Base-by-base conservation (phyloP, 2,888 invertebrate genomes). In the Mamestra brassicae region DNA sequence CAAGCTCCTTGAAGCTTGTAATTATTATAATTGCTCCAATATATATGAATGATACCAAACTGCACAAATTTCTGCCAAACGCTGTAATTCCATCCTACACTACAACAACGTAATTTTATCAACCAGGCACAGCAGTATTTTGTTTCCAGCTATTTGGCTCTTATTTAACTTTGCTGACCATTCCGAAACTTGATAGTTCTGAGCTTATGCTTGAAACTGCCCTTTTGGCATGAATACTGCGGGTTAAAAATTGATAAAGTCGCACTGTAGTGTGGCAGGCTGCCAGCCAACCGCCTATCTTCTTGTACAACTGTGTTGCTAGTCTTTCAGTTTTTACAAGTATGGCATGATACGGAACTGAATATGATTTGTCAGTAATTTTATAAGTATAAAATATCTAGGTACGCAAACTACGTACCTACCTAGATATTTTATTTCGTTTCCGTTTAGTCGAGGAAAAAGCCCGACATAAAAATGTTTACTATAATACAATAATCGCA, bases 231-330 rank as follows among this genome's bases (percentile, higher is more conserved):
- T 81, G 78, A 76, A 69, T 75, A 69, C 69, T 54, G 69, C 13
- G 76, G 57, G 76, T 79, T 69, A 79, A 81, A 79, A 79, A 75
- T 80, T 79, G 81, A 79, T 79, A 79, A 79, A 69, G 69, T 75
- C 78, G 55, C 81, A 81, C 78, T 81, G 65, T 67, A 45, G 34
- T 36, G 61, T 81, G 78, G 78, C 78, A 81, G 52, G 0, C 17
- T 79, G 78, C 78, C 78, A 79, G 76, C 52, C 26, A 26, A 17
- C 61, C 10, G 61, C 61, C 64, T 81, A 76, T 81, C 57, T 66
- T 79, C 63, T 81, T 57, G 38, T 65, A 36, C 61, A 69, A 75
- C 54, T 63, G 65, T 79, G 52, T 69, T 47, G 61, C 61, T 26
- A 10, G 26, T 36, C 26, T 26, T n/a, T 42, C 50, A 65, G 74